Evolutionary conservation across 2,797 vertebrate genomes (phyloP), one percentile per base, ranked within the genome.

Genomic region (Thamnophis elegans): DNA sequence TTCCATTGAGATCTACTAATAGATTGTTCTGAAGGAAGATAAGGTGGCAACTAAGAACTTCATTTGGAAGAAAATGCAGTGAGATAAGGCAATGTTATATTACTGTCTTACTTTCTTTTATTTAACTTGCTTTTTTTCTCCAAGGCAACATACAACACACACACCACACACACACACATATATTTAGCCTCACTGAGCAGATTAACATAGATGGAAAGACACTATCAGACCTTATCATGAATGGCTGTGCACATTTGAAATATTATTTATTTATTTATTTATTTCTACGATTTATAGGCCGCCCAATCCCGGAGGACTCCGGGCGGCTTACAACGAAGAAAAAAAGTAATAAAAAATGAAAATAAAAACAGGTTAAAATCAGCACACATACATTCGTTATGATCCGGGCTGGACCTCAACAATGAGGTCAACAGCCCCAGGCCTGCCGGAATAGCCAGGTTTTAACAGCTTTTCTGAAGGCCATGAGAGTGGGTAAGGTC

Each of bases 111-210:
- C 11, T 10, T 89, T 28, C 89, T 47, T 47, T n/a, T 9, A 26
- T 18, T 18, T 28, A 2, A 87, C 85, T 87, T 28, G 4, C 1
- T 87, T 56, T 87, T 54, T 32, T 13, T 1, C n/a, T 58, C 54
- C 32, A 36, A 87, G 86, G 86, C 73, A 78, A 47, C 20, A 42
- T 47, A 78, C 20, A 78, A 78, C 20, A 4, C 26, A 0, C 60
- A 22, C 20, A 22, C 22, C 20, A 22, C 22, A 1, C 10, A 0
- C 59, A 0, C 25, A 0, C 16, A 11, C 18, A 36, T 3, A 12
- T 12, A 16, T 78, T 78, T 78, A 78, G 42, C 18, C 36, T 78
- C 36, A 22, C 73, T 42, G 36, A 42, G 36, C 73, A 78, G 36
- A 42, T 78, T 42, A 22, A 78, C 9, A 78, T 32, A 73, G n/a